Percentiles rank a stretch among this genome's conserved stretches.
These are phyloP conservation scores for Heliothis peltigera DNA, from an alignment of 2,888 invertebrate genomes.

Conservation along the genomic window DNA sequence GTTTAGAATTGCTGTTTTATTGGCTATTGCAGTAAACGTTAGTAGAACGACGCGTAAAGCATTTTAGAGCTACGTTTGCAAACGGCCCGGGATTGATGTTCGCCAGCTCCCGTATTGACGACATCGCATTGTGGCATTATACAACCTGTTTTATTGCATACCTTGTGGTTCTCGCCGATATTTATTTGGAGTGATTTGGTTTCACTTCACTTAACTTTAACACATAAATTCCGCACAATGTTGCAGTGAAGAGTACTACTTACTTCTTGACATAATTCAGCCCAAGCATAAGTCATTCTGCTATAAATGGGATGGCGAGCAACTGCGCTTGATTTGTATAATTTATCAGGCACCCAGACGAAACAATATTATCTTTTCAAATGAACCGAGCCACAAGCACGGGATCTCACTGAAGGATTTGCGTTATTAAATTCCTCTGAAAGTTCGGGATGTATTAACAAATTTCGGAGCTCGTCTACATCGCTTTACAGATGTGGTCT, in stretches of 20 bases:
- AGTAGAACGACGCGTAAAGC: slow-evolving; percentile 15
- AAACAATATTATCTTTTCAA: slow-evolving; percentile 25
- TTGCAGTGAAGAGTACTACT: slow-evolving; percentile 3
- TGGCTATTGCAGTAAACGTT: slow-evolving; percentile 22
- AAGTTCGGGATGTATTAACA: slow-evolving; percentile 30
- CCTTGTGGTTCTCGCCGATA: too few species aligned
- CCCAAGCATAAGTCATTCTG: slow-evolving; percentile 22
- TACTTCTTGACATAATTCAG: slow-evolving; percentile 14
- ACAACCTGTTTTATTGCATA: not conserved
- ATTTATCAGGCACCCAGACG: slow-evolving; percentile 20
- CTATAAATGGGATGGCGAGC: slow-evolving; percentile 12
- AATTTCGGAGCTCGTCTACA: slow-evolving; percentile 29
- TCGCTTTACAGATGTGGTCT: slow-evolving; percentile 25
- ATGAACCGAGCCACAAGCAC: slow-evolving; percentile 6
- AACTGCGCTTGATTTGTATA: slow-evolving; percentile 29
- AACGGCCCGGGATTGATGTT: slow-evolving; percentile 3
- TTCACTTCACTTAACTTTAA: too few species aligned
- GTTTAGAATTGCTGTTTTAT: slow-evolving; percentile 51
- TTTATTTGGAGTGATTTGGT: too few species aligned
- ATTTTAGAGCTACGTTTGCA: slow-evolving; percentile 24
- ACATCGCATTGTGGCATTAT: slow-evolving; percentile 5
- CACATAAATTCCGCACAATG: too few species aligned
- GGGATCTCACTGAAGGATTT: slow-evolving; percentile 2
- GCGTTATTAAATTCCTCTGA: slow-evolving; percentile 31
- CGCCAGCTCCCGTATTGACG: slow-evolving; percentile 14